These are phyloP conservation scores for Synanthedon myopaeformis DNA, from an alignment of 2,888 invertebrate genomes.

Conservation along the genomic window DNA sequence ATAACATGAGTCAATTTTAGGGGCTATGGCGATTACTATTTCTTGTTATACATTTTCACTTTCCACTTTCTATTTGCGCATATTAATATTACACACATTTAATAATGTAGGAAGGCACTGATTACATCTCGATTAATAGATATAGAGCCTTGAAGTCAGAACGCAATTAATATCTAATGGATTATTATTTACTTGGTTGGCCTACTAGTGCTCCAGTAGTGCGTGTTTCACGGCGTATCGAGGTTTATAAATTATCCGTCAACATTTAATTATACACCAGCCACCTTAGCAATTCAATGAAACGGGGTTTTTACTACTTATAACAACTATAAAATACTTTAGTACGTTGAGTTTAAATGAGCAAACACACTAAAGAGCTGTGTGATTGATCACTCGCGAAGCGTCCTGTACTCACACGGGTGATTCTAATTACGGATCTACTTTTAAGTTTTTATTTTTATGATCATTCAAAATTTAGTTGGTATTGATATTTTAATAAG, in stretches of 20 bases:
- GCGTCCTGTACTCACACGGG: no score
- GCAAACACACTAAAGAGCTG: not conserved
- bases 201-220: not conserved
- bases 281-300: conserved; percentile 17
- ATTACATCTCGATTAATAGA: not conserved
- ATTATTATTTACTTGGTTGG: not conserved
- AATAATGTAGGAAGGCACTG: not conserved
- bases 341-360: not conserved
- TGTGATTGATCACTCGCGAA: not conserved
- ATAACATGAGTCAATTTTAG: no score
- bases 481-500: no score
- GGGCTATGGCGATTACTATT: no score
- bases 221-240: conserved; percentile 17
- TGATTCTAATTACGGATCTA: no score
- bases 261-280: conserved; percentile 32
- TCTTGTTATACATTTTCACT: no score
- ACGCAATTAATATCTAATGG: not conserved
- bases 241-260: conserved; percentile 35
- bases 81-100: no score
- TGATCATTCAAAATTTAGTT: no score
- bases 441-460: no score
- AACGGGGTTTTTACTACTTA: not conserved
- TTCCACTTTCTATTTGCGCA: no score
- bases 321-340: not conserved
- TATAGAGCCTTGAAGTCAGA: not conserved